Evolutionary conservation across 2,797 vertebrate genomes (phyloP), one percentile per base, ranked within the genome.

Genomic region (Iguana delicatissima): DNA sequence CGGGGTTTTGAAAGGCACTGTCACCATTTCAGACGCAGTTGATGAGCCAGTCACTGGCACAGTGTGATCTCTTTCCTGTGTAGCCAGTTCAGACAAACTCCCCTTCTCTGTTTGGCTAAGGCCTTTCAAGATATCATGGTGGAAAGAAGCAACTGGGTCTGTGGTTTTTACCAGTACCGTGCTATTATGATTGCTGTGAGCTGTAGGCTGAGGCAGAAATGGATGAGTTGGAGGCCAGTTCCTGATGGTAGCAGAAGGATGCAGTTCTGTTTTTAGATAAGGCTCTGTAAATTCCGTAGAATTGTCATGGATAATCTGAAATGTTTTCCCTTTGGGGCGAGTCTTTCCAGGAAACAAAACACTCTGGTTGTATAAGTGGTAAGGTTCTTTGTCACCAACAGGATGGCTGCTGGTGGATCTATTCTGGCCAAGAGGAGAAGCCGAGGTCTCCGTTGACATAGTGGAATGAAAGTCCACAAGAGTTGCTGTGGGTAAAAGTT

Each of bases 1-100:
- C n/a, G 89, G 96, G 87, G 29, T 93, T 92, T 96, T 97, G 95
- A 97, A 98, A 98, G 97, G 97, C 97, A 97, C 97, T 95, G 97
- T 92, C 77, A 83, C 91, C 64, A 95, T 93, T 92, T 96, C 95
- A 59, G 95, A 94, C 88, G 94, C 92, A 89, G 94, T n/a, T 77
- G 95, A 95, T 83, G 95, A 92, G 79, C 90, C 94, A 90, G 94
- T 92, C 85, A 93, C 93, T 69, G 96, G 91, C 85, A 93, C 95
- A n/a, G 92, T 91, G 7, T 89, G 91, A 73, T 91, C 91, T 89
- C 67, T 94, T 55, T 92, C 57, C 35, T 92, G 96, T 42, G 94
- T 93, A 90, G 85, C 93, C 22, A 12, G 59, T 92, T 90, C 22
- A 0, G 90, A 24, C 67, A 42, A 42, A 3, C 35, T 89, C 32